Conservation (phyloP, 1,140 invertebrate genomes). For the Aphelenchoides fujianensis region DNA sequence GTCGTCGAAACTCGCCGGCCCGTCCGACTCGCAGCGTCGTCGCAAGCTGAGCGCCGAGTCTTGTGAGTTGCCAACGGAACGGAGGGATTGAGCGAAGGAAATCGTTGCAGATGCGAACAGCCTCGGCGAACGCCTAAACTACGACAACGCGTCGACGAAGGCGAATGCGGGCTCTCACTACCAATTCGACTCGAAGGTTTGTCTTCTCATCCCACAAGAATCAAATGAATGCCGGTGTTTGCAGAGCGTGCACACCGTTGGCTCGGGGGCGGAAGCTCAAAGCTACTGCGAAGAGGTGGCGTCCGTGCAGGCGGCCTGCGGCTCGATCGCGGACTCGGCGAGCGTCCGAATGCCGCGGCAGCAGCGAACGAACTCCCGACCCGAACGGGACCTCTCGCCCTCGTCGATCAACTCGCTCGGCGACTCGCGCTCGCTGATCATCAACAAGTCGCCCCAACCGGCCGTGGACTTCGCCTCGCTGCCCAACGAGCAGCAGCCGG, state of each 20-base stretch:
- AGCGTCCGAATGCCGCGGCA: neutral
- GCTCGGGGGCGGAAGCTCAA: slow-evolving; percentile 39
- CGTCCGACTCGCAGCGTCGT: neutral
- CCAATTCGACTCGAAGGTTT: slow-evolving; percentile 60
- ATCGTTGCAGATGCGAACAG: slow-evolving; percentile 38
- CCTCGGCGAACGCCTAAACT: slow-evolving; percentile 55
- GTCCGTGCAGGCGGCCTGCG: neutral
- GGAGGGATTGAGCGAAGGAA: neutral
- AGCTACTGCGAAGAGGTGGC: slow-evolving; percentile 42
- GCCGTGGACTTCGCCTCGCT: neutral
- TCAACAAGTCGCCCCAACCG: too few species aligned
- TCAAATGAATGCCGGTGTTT: neutral
- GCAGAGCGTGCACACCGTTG: slow-evolving; percentile 56
- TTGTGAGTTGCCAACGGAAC: neutral
- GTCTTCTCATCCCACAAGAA: too few species aligned
- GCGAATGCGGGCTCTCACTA: slow-evolving; percentile 61
- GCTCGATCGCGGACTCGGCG: slow-evolving; percentile 11
- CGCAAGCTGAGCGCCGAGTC: neutral
- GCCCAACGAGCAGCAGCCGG: neutral
- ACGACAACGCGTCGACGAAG: slow-evolving; percentile 55
- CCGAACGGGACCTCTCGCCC: slow-evolving; percentile 9
- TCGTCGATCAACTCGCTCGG: slow-evolving; percentile 8
- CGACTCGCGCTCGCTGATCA: neutral
- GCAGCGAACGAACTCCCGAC: neutral
- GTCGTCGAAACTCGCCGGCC: slow-evolving; percentile 17